Conservation (phyloP, 2,113 vertebrate species). For the Pica pica region DNA sequence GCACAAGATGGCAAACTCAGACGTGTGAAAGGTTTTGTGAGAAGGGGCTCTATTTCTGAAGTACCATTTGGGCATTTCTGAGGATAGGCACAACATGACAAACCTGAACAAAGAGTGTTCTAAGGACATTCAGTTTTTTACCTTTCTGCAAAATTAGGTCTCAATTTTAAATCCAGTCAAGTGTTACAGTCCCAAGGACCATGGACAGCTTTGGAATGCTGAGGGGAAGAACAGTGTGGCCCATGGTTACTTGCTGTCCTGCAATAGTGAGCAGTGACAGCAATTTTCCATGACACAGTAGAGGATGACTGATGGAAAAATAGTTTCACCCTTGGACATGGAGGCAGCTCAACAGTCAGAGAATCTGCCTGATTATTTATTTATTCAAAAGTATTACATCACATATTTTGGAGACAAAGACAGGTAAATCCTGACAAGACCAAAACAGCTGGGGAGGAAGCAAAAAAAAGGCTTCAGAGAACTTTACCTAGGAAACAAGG, state of each 20-base stretch:
- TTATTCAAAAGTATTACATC: not conserved
- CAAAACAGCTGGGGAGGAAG: not conserved
- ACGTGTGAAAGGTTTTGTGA: not conserved
- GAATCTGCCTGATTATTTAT: not conserved
- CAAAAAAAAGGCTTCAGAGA: not conserved
- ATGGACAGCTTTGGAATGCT: not conserved
- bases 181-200: not conserved
- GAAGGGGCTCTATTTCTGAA: not conserved
- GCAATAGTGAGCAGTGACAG: not conserved
- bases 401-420: not conserved
- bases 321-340: not conserved
- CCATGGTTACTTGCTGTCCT: not conserved
- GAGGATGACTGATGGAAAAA: not conserved
- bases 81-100: not conserved
- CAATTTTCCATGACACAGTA: not conserved
- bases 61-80: not conserved
- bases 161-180: not conserved
- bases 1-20: not conserved
- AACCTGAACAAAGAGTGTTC: not conserved
- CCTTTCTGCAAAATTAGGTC: not conserved
- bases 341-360: not conserved
- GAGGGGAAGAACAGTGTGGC: not conserved
- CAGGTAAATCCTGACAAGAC: not conserved
- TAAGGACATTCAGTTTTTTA: not conserved
- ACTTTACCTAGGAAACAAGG: not conserved